These are phyloP conservation scores for Geodia barretti DNA, from an alignment of 37 sponge, comb jelly and placozoan genomes.

Conservation along the genomic window DNA sequence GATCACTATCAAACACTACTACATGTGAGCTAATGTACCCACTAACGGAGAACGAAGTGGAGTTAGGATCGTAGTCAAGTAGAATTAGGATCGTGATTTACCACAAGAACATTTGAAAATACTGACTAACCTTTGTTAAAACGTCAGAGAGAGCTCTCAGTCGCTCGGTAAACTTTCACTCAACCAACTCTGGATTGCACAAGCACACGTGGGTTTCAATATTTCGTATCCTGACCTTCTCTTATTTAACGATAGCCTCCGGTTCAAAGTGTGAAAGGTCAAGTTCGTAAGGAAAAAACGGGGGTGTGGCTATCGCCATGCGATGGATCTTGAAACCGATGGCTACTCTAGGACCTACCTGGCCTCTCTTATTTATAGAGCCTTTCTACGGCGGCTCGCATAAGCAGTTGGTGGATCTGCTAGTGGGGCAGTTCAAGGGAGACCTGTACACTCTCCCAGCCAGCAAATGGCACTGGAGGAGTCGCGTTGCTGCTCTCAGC, in stretches of 20 bases:
- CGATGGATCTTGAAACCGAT: background rate
- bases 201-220: background rate
- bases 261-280: background rate
- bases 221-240: no score
- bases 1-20: no score
- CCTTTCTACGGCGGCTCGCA: constrained; percentile 92
- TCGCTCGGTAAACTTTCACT: no score
- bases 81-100: no score
- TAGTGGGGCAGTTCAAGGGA: constrained; percentile 44
- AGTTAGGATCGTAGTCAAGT: no score
- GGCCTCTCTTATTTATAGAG: constrained; percentile 57
- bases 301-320: no score
- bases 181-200: background rate
- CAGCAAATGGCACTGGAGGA: constrained; percentile 94
- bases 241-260: background rate
- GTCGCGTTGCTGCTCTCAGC: constrained; percentile 76
- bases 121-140: no score
- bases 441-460: constrained; percentile 64
- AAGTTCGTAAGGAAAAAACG: no score
- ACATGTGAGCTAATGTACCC: no score
- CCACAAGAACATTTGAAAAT: no score
- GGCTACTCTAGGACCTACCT: background rate
- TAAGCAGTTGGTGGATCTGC: constrained; percentile 67
- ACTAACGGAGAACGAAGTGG: no score
- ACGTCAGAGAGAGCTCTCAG: no score